Evolutionary conservation across 2,797 vertebrate genomes (phyloP).

Genomic region (Syndactyla subalaris): DNA sequence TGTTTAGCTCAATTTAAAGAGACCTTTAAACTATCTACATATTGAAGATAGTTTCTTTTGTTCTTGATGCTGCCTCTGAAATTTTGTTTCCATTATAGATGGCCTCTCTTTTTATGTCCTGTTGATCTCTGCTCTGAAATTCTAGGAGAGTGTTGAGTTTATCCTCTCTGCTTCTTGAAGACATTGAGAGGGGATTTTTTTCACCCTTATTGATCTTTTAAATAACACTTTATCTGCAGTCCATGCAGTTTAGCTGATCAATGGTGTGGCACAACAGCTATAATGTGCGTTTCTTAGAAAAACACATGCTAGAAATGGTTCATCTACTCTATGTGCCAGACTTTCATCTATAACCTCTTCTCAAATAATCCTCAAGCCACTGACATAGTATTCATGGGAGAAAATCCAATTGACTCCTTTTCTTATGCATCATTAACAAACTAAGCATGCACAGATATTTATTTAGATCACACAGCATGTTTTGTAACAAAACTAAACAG

Average conservation of each 20-base stretch:
- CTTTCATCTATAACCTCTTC: neutral
- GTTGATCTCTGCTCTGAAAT: neutral
- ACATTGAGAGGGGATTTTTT: neutral
- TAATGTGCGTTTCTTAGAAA: neutral
- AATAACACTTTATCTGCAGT: neutral
- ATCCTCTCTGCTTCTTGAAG: neutral
- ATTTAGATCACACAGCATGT: neutral
- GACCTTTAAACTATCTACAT: neutral
- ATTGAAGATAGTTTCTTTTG: neutral
- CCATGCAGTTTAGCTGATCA: slow-evolving; percentile 17
- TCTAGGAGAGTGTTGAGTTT: neutral
- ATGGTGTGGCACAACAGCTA: neutral
- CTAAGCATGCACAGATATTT: neutral
- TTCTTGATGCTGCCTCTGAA: neutral
- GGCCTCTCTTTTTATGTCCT: neutral
- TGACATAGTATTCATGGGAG: neutral
- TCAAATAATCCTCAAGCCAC: neutral
- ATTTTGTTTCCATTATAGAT: neutral
- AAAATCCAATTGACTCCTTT: neutral
- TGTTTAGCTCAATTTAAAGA: neutral
- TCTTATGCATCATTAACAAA: neutral
- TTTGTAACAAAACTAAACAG: neutral
- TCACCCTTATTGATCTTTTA: neutral
- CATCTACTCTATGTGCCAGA: neutral
- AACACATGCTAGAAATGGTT: neutral